phyloP scores from a whole-genome alignment of 2,888 invertebrate species.

The Melanotus villosus region DNA sequence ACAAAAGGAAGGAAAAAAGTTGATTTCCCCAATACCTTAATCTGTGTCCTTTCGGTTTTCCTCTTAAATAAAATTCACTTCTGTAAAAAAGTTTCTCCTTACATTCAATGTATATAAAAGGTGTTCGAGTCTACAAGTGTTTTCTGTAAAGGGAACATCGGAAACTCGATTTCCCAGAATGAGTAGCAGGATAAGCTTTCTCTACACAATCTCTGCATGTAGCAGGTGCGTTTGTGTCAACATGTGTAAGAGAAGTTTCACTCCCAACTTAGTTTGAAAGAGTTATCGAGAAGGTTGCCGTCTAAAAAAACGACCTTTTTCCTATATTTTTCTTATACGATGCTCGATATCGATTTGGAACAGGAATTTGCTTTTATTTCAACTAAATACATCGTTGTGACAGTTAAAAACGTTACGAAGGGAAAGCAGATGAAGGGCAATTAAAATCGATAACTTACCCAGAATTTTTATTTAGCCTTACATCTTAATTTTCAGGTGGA shows the following conservation, averaged over 20 bases:
- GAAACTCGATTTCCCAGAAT: conserved; percentile 9
- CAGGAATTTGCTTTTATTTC: neutral
- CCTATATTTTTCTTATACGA: neutral
- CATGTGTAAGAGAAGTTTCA: conserved; percentile 9
- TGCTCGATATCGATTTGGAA: neutral
- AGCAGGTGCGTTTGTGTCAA: conserved; percentile 12
- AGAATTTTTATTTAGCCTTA: too few species aligned
- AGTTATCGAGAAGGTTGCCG: conserved; percentile 2
- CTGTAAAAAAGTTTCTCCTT: neutral
- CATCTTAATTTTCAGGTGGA: too few species aligned
- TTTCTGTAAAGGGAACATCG: conserved; percentile 16
- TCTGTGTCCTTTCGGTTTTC: neutral
- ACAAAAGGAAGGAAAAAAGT: too few species aligned
- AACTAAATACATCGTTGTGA: too few species aligned
- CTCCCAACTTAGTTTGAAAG: neutral
- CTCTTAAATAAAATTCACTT: conserved; percentile 2
- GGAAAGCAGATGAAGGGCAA: too few species aligned
- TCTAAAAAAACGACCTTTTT: neutral
- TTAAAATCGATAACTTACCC: too few species aligned
- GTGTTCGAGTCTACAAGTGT: conserved; percentile 19
- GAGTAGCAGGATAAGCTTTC: conserved; percentile 13
- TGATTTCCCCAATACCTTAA: conserved; percentile 12
- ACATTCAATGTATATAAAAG: neutral
- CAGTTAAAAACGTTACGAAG: too few species aligned
- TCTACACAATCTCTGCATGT: conserved; percentile 13